phyloP scores from a whole-genome alignment of 2,113 vertebrate species.

The Mustelus asterias region DNA sequence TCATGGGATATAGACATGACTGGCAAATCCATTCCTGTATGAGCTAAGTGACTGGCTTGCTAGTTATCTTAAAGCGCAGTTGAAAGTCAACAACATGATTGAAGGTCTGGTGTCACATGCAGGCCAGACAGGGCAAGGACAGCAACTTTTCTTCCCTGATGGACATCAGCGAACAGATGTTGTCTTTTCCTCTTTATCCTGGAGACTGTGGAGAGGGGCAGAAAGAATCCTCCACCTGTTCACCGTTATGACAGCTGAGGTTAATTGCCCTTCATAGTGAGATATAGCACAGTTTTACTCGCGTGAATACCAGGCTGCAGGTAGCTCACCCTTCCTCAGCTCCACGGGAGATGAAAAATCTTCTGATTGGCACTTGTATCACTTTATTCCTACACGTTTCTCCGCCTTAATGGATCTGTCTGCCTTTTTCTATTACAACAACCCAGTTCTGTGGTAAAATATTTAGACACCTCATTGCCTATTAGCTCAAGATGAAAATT shows the following conservation, averaged over 20 bases:
- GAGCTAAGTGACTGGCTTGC: no score
- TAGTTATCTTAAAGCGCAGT: no score
- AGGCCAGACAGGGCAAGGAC: no score
- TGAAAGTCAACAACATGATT: no score
- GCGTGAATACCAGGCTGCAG: background rate
- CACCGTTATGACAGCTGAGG: background rate
- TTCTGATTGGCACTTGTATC: background rate
- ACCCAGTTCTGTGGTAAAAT: background rate
- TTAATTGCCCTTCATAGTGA: background rate
- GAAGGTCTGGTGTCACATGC: no score
- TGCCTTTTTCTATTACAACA: background rate
- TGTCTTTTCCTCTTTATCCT: background rate
- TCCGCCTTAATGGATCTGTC: background rate
- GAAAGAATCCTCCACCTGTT: background rate
- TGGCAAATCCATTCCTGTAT: no score
- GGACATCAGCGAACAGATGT: no score
- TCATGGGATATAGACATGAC: no score
- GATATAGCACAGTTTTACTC: background rate
- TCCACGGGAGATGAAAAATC: background rate
- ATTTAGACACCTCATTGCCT: background rate
- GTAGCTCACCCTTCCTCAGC: background rate
- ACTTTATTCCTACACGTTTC: background rate
- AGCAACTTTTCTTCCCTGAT: background rate
- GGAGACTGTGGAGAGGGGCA: background rate
- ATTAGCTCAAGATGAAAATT: background rate